phyloP scores from a whole-genome alignment of 2,797 vertebrate genomes.

The Furcifer pardalis region DNA sequence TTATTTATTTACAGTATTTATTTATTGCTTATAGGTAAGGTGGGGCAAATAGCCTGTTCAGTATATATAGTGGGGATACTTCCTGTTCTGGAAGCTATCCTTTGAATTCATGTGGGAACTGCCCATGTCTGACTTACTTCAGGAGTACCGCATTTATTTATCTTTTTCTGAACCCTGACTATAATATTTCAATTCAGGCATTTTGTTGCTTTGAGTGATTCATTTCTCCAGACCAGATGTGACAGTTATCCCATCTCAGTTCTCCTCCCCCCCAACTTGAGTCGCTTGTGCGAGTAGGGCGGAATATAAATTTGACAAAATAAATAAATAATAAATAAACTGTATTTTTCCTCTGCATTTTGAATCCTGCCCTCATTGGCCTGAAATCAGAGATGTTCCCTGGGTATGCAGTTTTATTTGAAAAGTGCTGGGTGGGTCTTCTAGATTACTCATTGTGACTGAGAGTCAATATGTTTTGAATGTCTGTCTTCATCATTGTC shows the following conservation, averaged over 20 bases:
- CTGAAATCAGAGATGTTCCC: neutral
- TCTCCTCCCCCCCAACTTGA: too few relatives aligned
- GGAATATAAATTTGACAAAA: too few relatives aligned
- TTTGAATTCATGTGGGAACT: neutral
- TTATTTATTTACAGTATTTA: too few relatives aligned
- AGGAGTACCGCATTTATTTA: neutral
- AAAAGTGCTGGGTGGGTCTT: neutral
- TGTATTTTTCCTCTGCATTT: constrained; percentile 22
- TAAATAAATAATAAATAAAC: too few relatives aligned
- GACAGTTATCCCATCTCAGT: neutral
- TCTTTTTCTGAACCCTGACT: neutral
- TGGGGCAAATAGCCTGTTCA: neutral
- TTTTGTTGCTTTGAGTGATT: neutral
- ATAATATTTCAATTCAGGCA: neutral
- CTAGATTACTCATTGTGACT: constrained; percentile 7
- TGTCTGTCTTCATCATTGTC: neutral
- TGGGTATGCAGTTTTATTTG: neutral
- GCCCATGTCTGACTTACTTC: neutral
- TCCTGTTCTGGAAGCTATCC: neutral
- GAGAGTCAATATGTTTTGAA: neutral
- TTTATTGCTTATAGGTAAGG: neutral
- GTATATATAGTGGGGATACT: neutral
- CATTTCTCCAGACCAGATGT: neutral
- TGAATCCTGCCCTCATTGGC: neutral
- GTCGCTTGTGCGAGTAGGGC: too few relatives aligned